Evolutionary conservation across 2,797 vertebrate genomes (phyloP).

Genomic region (Gadopsis bispinosus): DNA sequence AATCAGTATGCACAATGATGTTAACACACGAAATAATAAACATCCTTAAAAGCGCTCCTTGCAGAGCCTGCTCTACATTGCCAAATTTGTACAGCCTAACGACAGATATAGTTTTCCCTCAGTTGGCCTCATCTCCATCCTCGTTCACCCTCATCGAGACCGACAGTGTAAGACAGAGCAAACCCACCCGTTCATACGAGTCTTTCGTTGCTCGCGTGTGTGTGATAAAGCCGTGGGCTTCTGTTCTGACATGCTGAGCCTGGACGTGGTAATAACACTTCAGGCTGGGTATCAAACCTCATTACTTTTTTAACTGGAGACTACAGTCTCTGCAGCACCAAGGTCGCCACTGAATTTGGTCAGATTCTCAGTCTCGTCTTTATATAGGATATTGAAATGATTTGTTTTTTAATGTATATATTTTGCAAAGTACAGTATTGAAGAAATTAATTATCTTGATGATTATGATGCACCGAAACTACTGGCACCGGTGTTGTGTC

Average conservation of each 20-base stretch:
- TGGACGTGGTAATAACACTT: conserved; percentile 10
- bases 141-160: conserved; percentile 31
- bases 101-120: conserved; percentile 67
- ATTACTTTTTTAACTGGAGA: neutral
- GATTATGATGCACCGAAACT: neutral
- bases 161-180: conserved; percentile 40
- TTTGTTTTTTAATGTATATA: neutral
- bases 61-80: conserved; percentile 85
- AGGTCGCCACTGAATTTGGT: neutral
- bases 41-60: conserved; percentile 76
- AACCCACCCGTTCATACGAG: conserved; percentile 34
- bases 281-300: neutral
- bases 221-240: conserved; percentile 29
- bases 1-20: conserved; percentile 85
- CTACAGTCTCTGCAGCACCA: no score
- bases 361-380: neutral
- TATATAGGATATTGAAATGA: neutral
- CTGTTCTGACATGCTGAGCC: conserved; percentile 23
- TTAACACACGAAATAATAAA: conserved; percentile 84
- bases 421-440: neutral
- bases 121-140: conserved; percentile 29
- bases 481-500: neutral
- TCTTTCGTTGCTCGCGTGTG: conserved; percentile 47
- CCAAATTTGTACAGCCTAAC: conserved; percentile 77
- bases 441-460: neutral